Evolutionary conservation across 2,113 vertebrate species (phyloP), one percentile per base, ranked within the genome.

Genomic region (Gavialis gangeticus): DNA sequence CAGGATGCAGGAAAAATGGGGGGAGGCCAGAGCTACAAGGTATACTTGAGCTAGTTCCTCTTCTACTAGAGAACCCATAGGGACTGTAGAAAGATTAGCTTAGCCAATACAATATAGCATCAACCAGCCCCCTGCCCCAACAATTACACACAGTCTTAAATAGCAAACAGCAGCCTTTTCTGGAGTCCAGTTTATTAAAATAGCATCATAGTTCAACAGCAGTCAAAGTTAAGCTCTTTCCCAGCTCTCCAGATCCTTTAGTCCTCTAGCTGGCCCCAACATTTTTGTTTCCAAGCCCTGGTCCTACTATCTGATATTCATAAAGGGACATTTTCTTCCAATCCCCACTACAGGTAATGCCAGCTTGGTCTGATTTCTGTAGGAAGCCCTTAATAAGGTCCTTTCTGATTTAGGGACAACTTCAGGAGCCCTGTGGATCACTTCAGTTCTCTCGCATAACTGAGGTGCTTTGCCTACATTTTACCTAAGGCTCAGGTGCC

Each of bases 51-150:
- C 3, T 85, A 57, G 91, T 3, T 66, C 12, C 27, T 90, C 14
- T 24, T 15, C 1, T 59, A 9, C 24, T 14, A 46, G 4, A 82
- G 3, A 5, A 76, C 56, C 76, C 85, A 3, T 67, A 59, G 62
- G 17, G 75, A 79, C n/a, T 0, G 1, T 18, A 62, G 10, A 10
- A 2, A 5, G 11, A 2, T 58, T 13, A 11, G 19, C 3, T 54
- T 57, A 37, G 4, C 90, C 63, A 75, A 5, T 58, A 9, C 69
- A 75, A 5, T 58, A 9, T 69, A 55, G 2, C 63, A 64, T n/a
- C 12, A 75, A 3, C 66, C n/a, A 10, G 1, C 54, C 46, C 46
- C 46, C 46, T 73, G 37, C 30, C 69, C 34, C 69, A 46, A 24
- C 12, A 46, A 30, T 25, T 7, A 73, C 34, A 73, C 46, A 46